A percentile compares a stretch with the other conserved stretches of the same genome.
Conservation (phyloP, 2,113 vertebrate species). For the Semicossyphus pulcher region DNA sequence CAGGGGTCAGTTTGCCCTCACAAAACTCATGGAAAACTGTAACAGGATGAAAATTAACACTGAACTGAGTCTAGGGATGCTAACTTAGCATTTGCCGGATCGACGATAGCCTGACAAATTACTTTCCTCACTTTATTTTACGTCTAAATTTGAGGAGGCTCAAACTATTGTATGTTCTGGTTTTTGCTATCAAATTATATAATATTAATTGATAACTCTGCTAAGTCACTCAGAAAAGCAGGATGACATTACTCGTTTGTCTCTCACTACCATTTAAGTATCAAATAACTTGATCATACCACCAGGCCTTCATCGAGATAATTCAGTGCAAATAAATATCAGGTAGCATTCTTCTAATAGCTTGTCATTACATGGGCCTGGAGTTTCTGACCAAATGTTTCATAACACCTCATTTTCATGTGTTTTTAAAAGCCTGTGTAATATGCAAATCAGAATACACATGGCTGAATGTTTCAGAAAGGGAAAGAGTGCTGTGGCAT, state of each 20-base stretch:
- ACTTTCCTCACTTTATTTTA: slow-evolving; percentile 59
- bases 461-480: background rate
- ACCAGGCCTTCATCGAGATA: background rate
- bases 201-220: too few species aligned
- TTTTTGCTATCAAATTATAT: too few species aligned
- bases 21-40: background rate
- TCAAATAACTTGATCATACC: background rate
- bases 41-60: background rate
- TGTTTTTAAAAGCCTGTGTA: background rate
- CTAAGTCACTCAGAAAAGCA: too few species aligned
- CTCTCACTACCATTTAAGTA: too few species aligned
- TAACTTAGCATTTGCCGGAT: background rate
- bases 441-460: background rate
- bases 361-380: background rate
- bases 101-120: background rate
- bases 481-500: too few species aligned
- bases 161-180: too few species aligned
- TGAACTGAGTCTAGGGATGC: slow-evolving; percentile 9
- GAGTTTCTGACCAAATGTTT: background rate
- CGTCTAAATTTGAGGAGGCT: slow-evolving; percentile 52
- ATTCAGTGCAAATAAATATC: too few species aligned
- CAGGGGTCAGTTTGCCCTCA: slow-evolving; percentile 28
- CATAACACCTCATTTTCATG: background rate
- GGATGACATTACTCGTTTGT: too few species aligned
- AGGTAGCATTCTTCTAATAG: background rate